phyloP scores from a whole-genome alignment of 2,888 invertebrate species.

The Caenorhabditis sinica region DNA sequence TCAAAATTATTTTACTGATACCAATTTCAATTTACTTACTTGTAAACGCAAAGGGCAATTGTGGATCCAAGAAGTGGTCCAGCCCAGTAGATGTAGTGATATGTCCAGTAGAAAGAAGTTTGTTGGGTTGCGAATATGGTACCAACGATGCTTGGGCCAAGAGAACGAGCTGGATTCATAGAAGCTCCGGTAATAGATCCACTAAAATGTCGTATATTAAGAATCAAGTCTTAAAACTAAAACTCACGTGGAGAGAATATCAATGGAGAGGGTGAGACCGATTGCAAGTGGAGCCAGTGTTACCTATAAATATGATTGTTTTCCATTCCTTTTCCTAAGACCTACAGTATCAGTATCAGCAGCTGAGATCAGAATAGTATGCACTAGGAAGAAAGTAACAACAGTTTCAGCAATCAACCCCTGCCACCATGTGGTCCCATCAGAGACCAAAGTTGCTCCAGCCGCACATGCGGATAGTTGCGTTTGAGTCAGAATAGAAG shows the following conservation, averaged over 20 bases:
- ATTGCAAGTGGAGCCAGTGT: slow-evolving; percentile 84
- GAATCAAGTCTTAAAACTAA: not conserved
- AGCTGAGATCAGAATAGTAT: slow-evolving; percentile 84
- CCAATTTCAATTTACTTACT: slow-evolving; percentile 50
- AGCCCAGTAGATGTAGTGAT: slow-evolving; percentile 84
- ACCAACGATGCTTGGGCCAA: slow-evolving; percentile 84
- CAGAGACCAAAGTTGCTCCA: slow-evolving; percentile 71
- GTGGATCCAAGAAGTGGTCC: slow-evolving; percentile 83
- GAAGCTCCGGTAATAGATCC: slow-evolving; percentile 84
- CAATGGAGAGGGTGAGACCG: slow-evolving; percentile 84
- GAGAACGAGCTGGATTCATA: slow-evolving; percentile 85
- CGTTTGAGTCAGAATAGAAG: slow-evolving; percentile 69
- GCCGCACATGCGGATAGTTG: slow-evolving; percentile 57
- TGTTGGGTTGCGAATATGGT: slow-evolving; percentile 58
- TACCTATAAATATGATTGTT: slow-evolving; percentile 43
- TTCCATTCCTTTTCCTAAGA: not conserved
- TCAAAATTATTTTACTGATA: not conserved
- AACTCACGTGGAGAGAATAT: slow-evolving; percentile 84
- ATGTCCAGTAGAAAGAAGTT: slow-evolving; percentile 66
- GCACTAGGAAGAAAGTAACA: slow-evolving; percentile 83
- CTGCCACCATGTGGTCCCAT: slow-evolving; percentile 72
- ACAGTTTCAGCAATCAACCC: slow-evolving; percentile 81
- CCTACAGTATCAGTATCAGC: slow-evolving; percentile 80
- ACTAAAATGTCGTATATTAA: slow-evolving; percentile 70
- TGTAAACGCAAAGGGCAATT: slow-evolving; percentile 82